Evolutionary conservation across 2,113 vertebrate genomes (phyloP).

Genomic region (Tenrec ecaudatus): DNA sequence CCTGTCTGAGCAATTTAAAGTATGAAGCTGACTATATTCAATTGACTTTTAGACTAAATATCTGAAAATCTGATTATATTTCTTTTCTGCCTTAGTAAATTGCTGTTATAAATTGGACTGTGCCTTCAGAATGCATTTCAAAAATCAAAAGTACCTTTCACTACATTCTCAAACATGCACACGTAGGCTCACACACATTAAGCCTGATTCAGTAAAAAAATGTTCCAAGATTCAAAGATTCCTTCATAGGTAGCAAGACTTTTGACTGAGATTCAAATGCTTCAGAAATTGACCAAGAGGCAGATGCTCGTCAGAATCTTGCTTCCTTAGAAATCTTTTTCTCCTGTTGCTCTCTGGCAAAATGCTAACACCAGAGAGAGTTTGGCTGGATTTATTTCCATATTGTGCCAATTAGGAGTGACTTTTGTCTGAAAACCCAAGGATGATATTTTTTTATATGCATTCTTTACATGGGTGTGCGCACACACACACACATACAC

Average conservation of each 20-base stretch:
- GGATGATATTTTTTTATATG: neutral
- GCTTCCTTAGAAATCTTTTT: constrained; percentile 24
- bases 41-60: constrained; percentile 33
- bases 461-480: neutral
- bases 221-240: constrained; percentile 70
- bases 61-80: constrained; percentile 32
- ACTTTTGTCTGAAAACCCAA: constrained; percentile 30
- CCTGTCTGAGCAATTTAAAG: constrained; percentile 21
- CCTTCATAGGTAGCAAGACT: constrained; percentile 48
- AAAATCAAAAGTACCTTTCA: neutral
- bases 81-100: constrained; percentile 23
- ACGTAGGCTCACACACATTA: constrained; percentile 54
- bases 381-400: constrained; percentile 44
- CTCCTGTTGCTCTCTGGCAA: neutral
- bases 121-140: neutral
- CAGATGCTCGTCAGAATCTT: constrained; percentile 54
- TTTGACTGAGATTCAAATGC: constrained; percentile 63
- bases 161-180: neutral
- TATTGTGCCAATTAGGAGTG: constrained; percentile 46
- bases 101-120: constrained; percentile 53
- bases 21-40: neutral
- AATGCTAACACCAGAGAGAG: constrained; percentile 31
- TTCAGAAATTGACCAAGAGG: constrained; percentile 40
- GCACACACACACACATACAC: too few relatives aligned
- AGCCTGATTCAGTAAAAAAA: constrained; percentile 58